Evolutionary conservation across 2,888 invertebrate genomes (phyloP), one percentile per base, ranked within the genome.

Genomic region (Rosalia funebris): DNA sequence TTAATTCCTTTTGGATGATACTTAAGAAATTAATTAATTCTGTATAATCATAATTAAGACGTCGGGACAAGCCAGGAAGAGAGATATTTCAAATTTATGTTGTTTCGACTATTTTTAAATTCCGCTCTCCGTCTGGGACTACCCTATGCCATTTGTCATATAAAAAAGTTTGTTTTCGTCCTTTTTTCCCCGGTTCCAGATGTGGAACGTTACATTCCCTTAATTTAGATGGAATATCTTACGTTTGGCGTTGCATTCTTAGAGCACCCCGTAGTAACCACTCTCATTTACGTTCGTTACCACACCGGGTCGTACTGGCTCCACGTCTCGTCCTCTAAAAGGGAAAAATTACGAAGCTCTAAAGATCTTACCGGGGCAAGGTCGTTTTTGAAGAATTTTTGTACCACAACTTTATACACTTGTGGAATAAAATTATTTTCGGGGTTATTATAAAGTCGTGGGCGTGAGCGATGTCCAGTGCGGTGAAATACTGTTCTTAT

Each of bases 61-160:
- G 19, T 20, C 39, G 50, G 39, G 39, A 50, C 50, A 60, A 67
- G 63, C 48, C 48, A 57, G 63, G 60, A 59, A 59, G 57, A 36
- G 39, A 54, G 48, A 66, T 63, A 69, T 71, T 68, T 62, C 58
- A 65, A 67, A 71, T 73, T 74, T 73, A 71, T 72, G 71, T 68
- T 68, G 68, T 65, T 71, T 66, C 62, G 71, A 73, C 74, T 75
- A 75, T 75, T 75, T 75, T 75, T 75, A 75, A 72, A 72, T 72
- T 69, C 73, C 58, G 59, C 63, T 65, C 39, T 66, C 71, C 70
- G 72, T 69, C 73, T 68, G 54, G 71, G 61, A 69, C 69, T 71
- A 70, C 71, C 72, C 72, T 65, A 66, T 64, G 67, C 66, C 75
- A 75, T 75, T 73, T 75, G 75, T 75, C 74, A 75, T 68, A 71